A percentile compares a stretch with the other conserved stretches of the same genome.
Evolutionary conservation across 2,888 invertebrate genomes (phyloP).

Genomic region (Eupithecia subumbrata): DNA sequence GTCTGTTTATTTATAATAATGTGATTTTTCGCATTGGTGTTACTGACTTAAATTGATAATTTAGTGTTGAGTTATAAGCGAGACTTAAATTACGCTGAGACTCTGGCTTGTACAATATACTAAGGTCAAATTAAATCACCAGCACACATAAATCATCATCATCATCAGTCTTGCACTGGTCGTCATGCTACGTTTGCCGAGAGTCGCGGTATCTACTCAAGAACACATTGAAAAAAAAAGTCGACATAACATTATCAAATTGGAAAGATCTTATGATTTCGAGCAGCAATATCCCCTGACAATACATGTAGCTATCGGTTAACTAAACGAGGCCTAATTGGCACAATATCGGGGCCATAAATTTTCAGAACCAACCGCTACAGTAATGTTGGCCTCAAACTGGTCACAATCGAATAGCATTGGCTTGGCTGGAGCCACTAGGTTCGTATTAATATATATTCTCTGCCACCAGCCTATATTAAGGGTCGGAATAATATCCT

Average conservation of each 20-base stretch:
- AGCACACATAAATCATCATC: too few relatives aligned
- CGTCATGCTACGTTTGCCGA: too few relatives aligned
- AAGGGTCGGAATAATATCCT: neutral
- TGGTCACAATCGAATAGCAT: conserved; percentile 2
- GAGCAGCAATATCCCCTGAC: neutral
- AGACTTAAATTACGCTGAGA: too few relatives aligned
- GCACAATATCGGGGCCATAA: conserved; percentile 24
- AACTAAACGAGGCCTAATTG: conserved; percentile 25
- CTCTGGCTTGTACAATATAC: too few relatives aligned
- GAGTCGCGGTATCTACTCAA: too few relatives aligned
- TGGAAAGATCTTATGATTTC: neutral
- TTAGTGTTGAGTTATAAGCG: too few relatives aligned
- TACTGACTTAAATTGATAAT: too few relatives aligned
- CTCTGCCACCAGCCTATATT: neutral
- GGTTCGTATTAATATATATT: too few relatives aligned
- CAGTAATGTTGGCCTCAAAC: conserved; percentile 9
- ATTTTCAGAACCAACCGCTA: conserved; percentile 16
- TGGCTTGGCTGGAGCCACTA: neutral
- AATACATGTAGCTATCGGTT: conserved; percentile 10
- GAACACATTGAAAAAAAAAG: neutral
- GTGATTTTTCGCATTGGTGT: neutral
- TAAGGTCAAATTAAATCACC: too few relatives aligned
- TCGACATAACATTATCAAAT: neutral
- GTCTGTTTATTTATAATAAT: conserved; percentile 2
- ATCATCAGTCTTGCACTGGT: too few relatives aligned